A percentile compares a stretch with the other conserved stretches of the same genome.
Evolutionary conservation across 2,113 vertebrate species (phyloP).

Genomic region (Caloenas nicobarica): DNA sequence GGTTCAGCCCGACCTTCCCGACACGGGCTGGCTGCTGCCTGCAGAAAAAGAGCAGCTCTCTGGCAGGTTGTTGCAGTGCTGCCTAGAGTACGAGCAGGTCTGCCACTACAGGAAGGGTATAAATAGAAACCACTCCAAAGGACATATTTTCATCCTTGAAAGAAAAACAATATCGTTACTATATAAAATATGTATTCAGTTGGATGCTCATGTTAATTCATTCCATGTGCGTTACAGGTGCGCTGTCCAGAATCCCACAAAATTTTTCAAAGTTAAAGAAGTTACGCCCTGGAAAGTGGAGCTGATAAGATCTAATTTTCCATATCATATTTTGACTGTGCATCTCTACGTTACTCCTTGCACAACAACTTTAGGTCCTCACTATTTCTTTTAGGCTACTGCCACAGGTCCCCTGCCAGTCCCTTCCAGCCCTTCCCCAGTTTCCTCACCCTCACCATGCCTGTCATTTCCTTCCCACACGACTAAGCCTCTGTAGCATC

Average conservation of each 20-base stretch:
- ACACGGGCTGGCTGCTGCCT: neutral
- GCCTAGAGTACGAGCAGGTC: neutral
- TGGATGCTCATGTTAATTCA: rapidly evolving
- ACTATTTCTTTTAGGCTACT: neutral
- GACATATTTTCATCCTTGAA: neutral
- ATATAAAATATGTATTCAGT: neutral
- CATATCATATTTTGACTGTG: rapidly evolving
- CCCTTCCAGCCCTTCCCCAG: neutral
- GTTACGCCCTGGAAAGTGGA: neutral
- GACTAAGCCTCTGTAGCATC: neutral
- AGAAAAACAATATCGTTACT: neutral
- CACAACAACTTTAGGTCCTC: neutral
- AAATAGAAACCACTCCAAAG: neutral
- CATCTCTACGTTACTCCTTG: neutral
- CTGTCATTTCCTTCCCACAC: neutral
- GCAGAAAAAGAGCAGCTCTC: neutral
- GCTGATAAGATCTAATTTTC: neutral
- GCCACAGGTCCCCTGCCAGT: neutral
- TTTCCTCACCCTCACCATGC: neutral
- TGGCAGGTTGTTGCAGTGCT: neutral
- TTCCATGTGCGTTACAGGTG: neutral
- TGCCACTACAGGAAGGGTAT: neutral
- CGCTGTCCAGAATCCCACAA: rapidly evolving
- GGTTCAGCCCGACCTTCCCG: neutral
- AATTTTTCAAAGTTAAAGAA: neutral